Conservation (phyloP, 2,797 vertebrate species). For the Coccyzus lansbergi region DNA sequence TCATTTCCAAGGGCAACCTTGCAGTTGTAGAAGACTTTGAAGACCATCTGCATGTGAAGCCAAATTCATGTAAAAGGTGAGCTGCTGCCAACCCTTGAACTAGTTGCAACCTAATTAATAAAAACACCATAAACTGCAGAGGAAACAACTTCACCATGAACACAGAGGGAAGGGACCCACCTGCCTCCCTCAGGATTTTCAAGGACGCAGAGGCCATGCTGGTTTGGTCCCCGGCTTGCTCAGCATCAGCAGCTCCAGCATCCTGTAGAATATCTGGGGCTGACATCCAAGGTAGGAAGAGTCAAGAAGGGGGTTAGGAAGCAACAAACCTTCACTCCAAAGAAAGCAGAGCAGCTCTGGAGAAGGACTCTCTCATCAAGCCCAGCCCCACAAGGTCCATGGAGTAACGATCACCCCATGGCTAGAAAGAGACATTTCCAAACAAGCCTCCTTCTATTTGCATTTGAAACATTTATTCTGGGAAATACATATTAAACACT, state of each 20-base stretch:
- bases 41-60: not conserved
- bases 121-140: not conserved
- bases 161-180: not conserved
- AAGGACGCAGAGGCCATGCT: not conserved
- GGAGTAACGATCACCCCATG: accelerated
- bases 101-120: not conserved
- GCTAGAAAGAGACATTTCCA: slow-evolving; percentile 1
- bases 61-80: accelerated
- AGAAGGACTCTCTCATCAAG: too few species aligned
- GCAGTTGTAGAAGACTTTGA: not conserved
- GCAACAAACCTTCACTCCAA: not conserved
- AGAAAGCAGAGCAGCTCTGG: not conserved
- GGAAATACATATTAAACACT: slow-evolving; percentile 93
- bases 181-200: not conserved
- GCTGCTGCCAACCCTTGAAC: not conserved
- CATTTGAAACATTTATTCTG: slow-evolving; percentile 93
- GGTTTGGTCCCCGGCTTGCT: accelerated
- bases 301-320: not conserved
- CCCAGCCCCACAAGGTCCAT: accelerated
- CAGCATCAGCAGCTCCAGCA: not conserved
- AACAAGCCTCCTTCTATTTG: slow-evolving; percentile 25
- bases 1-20: not conserved
- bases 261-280: not conserved
- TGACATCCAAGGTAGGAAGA: not conserved
- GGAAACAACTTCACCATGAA: not conserved